phyloP scores from a whole-genome alignment of 2,797 vertebrate genomes.

The Jordanella pulchra region DNA sequence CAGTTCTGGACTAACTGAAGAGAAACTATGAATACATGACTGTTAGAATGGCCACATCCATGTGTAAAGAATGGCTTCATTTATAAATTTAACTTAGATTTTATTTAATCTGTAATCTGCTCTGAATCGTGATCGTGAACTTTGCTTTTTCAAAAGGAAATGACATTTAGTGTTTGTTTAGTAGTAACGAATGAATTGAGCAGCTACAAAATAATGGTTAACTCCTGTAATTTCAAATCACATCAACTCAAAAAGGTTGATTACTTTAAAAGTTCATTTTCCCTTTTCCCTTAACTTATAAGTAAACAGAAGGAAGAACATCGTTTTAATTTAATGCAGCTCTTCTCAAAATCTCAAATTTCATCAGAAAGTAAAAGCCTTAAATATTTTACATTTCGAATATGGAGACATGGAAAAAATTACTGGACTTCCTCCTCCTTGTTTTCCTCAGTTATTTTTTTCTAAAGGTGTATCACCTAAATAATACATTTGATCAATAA shows the following conservation, averaged over 20 bases:
- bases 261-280: too few relatives aligned
- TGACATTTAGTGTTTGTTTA: neutral
- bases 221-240: neutral
- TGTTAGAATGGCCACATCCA: neutral
- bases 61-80: neutral
- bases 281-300: neutral
- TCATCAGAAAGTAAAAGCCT: neutral
- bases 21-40: slow-evolving; percentile 42
- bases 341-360: neutral
- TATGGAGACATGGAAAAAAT: neutral
- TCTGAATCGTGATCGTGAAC: neutral
- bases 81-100: neutral
- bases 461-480: too few relatives aligned
- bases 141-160: neutral
- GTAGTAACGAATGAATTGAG: too few relatives aligned
- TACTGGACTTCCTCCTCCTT: too few relatives aligned
- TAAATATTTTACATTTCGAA: neutral
- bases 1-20: slow-evolving; percentile 44
- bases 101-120: neutral
- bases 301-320: neutral
- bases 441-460: too few relatives aligned
- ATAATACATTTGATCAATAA: too few relatives aligned
- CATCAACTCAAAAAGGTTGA: neutral
- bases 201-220: too few relatives aligned
- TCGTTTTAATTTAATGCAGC: neutral